A percentile compares a stretch with the other conserved stretches of the same genome.
Conservation (phyloP, 2,888 invertebrate species). For the Rhorus exstirpatorius region DNA sequence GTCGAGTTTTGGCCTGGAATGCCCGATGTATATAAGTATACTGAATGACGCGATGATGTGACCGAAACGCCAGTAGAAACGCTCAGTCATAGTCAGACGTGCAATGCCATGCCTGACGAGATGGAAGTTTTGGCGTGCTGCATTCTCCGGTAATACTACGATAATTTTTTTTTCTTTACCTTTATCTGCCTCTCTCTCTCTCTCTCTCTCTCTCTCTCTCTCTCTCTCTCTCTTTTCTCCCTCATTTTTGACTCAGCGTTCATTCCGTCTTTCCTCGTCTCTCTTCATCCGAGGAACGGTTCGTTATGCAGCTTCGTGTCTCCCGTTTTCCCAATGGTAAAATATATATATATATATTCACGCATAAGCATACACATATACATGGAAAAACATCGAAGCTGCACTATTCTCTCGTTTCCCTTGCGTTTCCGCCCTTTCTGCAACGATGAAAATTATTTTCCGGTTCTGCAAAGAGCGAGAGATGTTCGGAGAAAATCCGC, state of each 20-base stretch:
- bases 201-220: neutral
- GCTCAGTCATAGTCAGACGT: slow-evolving; percentile 63
- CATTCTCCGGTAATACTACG: slow-evolving; percentile 47
- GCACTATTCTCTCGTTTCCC: slow-evolving; percentile 44
- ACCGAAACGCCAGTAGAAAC: slow-evolving; percentile 56
- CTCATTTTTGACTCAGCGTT: slow-evolving; percentile 56
- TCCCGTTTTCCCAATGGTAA: slow-evolving; percentile 33
- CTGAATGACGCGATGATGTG: slow-evolving; percentile 30
- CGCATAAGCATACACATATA: neutral
- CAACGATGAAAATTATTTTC: slow-evolving; percentile 65
- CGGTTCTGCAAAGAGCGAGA: slow-evolving; percentile 61
- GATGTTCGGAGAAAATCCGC: slow-evolving; percentile 65
- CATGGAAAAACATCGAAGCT: slow-evolving; percentile 51
- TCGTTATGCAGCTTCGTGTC: slow-evolving; percentile 68
- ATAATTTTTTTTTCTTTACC: slow-evolving; percentile 16
- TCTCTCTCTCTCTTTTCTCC: slow-evolving; percentile 36
- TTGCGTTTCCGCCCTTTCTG: slow-evolving; percentile 42
- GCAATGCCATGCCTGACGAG: slow-evolving; percentile 64
- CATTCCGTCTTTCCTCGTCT: slow-evolving; percentile 32
- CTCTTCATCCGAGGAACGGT: slow-evolving; percentile 63
- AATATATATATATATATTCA: slow-evolving; percentile 1
- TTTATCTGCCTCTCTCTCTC: neutral
- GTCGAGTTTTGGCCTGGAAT: neutral
- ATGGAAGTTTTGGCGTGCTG: slow-evolving; percentile 74
- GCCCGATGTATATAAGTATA: neutral